Evolutionary conservation across 2,797 vertebrate species (phyloP).

Genomic region (Agapornis canus): DNA sequence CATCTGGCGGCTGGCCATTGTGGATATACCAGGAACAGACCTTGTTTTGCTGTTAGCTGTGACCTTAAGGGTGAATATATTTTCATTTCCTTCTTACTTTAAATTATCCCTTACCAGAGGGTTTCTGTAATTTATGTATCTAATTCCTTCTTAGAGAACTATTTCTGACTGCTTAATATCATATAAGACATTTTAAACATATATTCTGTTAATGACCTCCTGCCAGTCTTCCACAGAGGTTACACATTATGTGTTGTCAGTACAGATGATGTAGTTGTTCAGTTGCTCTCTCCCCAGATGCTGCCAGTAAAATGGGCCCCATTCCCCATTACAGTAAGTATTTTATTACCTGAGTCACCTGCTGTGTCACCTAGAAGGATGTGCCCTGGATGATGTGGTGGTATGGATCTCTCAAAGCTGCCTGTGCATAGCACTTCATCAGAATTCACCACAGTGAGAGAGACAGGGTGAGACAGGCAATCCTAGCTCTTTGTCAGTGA

Average conservation of each 20-base stretch:
- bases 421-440: not conserved
- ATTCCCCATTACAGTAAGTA: not conserved
- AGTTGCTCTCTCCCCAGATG: not conserved
- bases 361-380: not conserved
- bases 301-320: not conserved
- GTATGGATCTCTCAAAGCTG: not conserved
- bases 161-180: not conserved
- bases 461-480: not conserved
- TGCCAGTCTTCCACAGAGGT: not conserved
- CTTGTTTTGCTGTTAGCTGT: not conserved
- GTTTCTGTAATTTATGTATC: not conserved
- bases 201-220: not conserved
- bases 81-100: not conserved
- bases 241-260: not conserved
- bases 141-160: not conserved
- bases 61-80: not conserved
- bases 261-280: not conserved
- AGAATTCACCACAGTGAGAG: not conserved
- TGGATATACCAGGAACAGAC: not conserved
- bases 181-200: not conserved
- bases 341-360: slow-evolving; percentile 44
- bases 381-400: not conserved
- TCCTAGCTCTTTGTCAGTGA: not conserved
- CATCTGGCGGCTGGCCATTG: not conserved
- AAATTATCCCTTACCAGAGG: not conserved